phyloP scores from a whole-genome alignment of 2,113 vertebrate genomes.

The Sorex araneus region DNA sequence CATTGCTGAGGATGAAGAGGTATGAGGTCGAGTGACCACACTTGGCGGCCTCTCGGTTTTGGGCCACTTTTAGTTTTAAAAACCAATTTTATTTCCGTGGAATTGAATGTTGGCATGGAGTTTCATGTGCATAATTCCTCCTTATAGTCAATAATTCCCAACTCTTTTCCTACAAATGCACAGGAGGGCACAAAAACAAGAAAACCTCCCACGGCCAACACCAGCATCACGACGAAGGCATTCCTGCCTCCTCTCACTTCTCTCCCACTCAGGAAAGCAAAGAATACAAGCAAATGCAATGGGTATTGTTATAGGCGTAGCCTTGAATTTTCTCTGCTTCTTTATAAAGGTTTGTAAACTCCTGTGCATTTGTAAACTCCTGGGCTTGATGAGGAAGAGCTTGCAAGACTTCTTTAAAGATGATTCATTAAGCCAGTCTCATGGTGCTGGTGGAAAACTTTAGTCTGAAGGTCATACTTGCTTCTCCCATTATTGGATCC shows the following conservation, averaged over 20 bases:
- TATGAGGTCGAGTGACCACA: too few species aligned
- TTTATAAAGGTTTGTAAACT: slow-evolving; percentile 14
- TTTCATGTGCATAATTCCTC: not conserved
- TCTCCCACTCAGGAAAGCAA: not conserved
- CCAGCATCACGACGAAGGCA: not conserved
- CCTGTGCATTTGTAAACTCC: not conserved
- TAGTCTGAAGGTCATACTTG: not conserved
- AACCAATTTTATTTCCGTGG: not conserved
- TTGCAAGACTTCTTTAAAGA: not conserved
- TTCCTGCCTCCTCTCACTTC: not conserved
- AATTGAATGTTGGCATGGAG: slow-evolving; percentile 23
- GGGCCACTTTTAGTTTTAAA: not conserved
- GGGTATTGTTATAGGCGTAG: not conserved
- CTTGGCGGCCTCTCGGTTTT: too few species aligned
- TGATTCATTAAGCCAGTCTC: not conserved
- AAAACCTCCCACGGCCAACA: not conserved
- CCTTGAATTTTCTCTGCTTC: slow-evolving; percentile 51
- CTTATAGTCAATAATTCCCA: slow-evolving; percentile 20
- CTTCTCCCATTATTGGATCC: not conserved
- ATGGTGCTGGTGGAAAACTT: not conserved
- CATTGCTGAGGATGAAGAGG: too few species aligned
- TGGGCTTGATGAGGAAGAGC: slow-evolving; percentile 13
- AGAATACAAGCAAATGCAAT: not conserved
- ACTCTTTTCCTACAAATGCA: not conserved
- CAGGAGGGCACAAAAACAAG: not conserved